phyloP scores from a whole-genome alignment of 2,113 vertebrate species.

The Ptychochromis oligacanthus region DNA sequence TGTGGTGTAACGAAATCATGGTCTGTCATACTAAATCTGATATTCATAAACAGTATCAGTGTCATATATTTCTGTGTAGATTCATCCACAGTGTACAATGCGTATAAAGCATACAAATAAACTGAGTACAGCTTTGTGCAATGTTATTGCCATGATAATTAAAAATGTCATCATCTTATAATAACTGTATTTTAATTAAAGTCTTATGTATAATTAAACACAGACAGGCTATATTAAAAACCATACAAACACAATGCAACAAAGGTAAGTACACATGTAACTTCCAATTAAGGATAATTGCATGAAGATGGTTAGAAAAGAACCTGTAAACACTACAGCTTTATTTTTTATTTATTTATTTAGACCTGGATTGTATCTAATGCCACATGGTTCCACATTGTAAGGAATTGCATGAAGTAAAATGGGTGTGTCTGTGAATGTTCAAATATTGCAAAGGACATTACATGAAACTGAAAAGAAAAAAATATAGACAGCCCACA shows the following conservation, averaged over 20 bases:
- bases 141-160: background rate
- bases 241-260: background rate
- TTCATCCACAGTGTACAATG: background rate
- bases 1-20: background rate
- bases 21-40: background rate
- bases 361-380: background rate
- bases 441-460: background rate
- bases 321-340: background rate
- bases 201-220: background rate
- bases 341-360: background rate
- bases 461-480: background rate
- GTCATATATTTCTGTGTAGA: background rate
- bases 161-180: background rate
- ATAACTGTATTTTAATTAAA: background rate
- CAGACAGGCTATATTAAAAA: background rate
- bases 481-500: background rate
- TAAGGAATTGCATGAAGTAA: background rate
- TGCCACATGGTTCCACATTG: background rate
- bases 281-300: constrained; percentile 1
- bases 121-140: background rate
- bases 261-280: background rate
- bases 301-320: background rate
- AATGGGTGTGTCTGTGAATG: background rate
- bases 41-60: background rate
- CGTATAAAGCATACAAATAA: background rate